phyloP scores from a whole-genome alignment of 2,113 vertebrate species.

The Equus quagga region DNA sequence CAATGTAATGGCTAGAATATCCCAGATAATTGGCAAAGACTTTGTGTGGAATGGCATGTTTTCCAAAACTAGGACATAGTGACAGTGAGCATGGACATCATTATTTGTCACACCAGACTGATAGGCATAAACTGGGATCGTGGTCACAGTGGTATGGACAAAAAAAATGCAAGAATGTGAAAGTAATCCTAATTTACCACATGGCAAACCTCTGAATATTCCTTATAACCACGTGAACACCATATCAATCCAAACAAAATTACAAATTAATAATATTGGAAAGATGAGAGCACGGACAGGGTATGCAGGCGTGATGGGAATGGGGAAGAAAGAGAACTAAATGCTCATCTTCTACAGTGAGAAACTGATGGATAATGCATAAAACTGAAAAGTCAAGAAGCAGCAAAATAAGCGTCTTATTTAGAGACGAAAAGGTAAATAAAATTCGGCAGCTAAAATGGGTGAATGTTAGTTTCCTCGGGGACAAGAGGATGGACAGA shows the following conservation, averaged over 20 bases:
- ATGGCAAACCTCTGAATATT: not conserved
- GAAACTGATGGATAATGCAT: not conserved
- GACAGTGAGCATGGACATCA: not conserved
- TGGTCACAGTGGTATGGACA: not conserved
- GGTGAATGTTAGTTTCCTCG: not conserved
- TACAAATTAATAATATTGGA: not conserved
- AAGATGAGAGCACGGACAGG: not conserved
- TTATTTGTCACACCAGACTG: not conserved
- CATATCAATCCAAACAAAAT: not conserved
- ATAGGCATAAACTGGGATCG: not conserved
- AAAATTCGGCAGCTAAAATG: not conserved
- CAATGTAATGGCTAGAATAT: not conserved
- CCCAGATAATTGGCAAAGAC: not conserved
- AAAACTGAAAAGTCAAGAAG: not conserved
- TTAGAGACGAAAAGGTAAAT: slow-evolving; percentile 10
- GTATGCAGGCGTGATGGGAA: not conserved
- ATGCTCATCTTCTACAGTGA: not conserved
- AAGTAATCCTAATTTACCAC: not conserved
- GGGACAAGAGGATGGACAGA: not conserved
- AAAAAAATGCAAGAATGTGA: not conserved
- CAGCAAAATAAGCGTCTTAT: not conserved
- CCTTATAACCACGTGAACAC: not conserved
- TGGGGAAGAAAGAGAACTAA: not conserved
- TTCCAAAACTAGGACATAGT: not conserved
- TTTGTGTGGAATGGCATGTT: not conserved